Conservation (phyloP, 2,888 invertebrate genomes). For the Crepidodera aurea region DNA sequence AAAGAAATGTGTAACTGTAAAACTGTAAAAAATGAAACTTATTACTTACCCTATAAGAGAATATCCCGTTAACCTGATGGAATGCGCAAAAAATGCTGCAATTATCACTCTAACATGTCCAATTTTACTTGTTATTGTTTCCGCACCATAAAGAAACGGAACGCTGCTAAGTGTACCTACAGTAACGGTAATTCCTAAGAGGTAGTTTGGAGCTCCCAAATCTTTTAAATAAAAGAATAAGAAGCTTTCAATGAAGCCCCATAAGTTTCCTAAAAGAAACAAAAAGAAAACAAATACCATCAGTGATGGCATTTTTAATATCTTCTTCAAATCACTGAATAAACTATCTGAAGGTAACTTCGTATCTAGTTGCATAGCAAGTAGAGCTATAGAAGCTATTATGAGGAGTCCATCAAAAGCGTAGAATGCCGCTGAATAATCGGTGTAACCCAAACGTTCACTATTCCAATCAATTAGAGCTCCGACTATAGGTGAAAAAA, state of each 20-base stretch:
- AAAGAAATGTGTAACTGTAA: no score
- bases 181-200: constrained; percentile 84
- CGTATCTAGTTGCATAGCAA: constrained; percentile 80
- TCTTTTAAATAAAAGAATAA: constrained; percentile 86
- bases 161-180: constrained; percentile 85
- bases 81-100: constrained; percentile 85
- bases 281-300: constrained; percentile 82
- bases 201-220: constrained; percentile 82
- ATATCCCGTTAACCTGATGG: constrained; percentile 82
- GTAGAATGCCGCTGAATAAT: constrained; percentile 90
- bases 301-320: constrained; percentile 81
- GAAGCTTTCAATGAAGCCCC: constrained; percentile 91
- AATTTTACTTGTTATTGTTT: constrained; percentile 80
- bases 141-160: constrained; percentile 85
- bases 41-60: constrained; percentile 83
- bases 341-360: constrained; percentile 82
- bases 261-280: constrained; percentile 83
- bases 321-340: constrained; percentile 75
- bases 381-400: constrained; percentile 76
- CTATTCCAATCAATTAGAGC: constrained; percentile 78
- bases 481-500: constrained; percentile 83
- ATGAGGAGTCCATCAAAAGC: constrained; percentile 77
- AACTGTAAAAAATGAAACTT: no score
- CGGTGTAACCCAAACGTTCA: constrained; percentile 75
- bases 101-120: constrained; percentile 87